Evolutionary conservation across 2,797 vertebrate genomes (phyloP).

Genomic region (Gambelia wislizenii): DNA sequence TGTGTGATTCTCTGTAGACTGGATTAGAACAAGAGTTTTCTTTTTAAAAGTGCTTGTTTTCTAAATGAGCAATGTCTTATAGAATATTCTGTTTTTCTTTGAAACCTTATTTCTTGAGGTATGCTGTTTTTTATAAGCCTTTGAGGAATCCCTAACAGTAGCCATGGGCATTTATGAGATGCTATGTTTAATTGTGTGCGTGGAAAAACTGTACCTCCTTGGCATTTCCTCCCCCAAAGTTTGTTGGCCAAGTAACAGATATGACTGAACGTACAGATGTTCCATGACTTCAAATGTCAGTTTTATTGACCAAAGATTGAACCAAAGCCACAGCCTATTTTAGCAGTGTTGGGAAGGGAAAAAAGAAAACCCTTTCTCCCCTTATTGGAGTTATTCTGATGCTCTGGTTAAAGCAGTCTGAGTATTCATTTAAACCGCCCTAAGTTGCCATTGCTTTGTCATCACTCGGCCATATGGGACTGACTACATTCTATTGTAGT

Average conservation of each 20-base stretch:
- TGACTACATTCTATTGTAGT: no score
- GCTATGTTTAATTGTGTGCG: not conserved
- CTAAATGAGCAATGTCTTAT: not conserved
- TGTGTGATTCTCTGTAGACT: not conserved
- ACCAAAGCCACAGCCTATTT: not conserved
- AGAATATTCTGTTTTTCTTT: not conserved
- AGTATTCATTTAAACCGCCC: not conserved
- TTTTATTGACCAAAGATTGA: not conserved
- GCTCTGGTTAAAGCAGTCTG: not conserved
- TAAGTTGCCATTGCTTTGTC: not conserved
- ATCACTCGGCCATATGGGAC: not conserved
- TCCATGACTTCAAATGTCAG: not conserved
- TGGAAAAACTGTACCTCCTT: not conserved
- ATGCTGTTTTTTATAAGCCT: not conserved
- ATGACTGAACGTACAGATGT: not conserved
- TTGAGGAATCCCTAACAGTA: not conserved
- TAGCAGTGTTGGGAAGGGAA: not conserved
- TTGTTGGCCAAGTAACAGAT: slow-evolving; percentile 9
- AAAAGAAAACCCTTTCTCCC: not conserved
- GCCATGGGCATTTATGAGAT: not conserved
- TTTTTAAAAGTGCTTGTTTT: not conserved
- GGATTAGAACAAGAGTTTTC: not conserved
- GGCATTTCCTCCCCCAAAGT: no score
- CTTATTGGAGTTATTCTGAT: not conserved
- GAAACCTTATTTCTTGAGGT: not conserved